A percentile compares a stretch with the other conserved stretches of the same genome.
These are phyloP conservation scores for Chymomyza procnemis DNA, from an alignment of 2,888 invertebrate species.

Conservation along the genomic window DNA sequence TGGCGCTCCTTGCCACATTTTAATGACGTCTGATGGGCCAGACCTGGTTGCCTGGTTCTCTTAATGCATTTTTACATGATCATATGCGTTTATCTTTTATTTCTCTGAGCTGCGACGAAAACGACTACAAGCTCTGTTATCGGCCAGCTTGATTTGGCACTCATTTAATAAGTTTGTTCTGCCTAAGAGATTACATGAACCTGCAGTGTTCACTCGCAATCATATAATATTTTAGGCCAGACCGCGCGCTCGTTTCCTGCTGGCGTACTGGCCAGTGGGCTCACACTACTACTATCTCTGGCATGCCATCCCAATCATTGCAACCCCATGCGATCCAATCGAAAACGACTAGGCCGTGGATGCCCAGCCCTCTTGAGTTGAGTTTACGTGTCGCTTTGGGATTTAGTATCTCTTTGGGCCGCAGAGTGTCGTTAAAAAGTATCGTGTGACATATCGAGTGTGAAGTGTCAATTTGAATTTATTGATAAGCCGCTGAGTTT, in stretches of 20 bases:
- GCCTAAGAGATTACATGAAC: slow-evolving; percentile 78
- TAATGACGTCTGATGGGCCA: slow-evolving; percentile 44
- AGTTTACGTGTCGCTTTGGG: slow-evolving; percentile 23
- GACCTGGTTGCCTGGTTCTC: slow-evolving; percentile 8
- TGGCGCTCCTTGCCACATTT: slow-evolving; percentile 52
- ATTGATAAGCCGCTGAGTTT: slow-evolving; percentile 75
- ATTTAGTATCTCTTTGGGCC: slow-evolving; percentile 11
- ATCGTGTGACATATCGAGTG: slow-evolving; percentile 78
- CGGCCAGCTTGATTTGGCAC: slow-evolving; percentile 68
- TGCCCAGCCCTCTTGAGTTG: slow-evolving; percentile 41
- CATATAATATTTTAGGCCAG: slow-evolving; percentile 68
- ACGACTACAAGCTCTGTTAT: slow-evolving; percentile 32
- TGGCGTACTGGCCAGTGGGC: slow-evolving; percentile 6
- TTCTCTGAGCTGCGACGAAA: slow-evolving; percentile 48
- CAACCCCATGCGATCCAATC: neutral
- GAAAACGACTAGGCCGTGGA: slow-evolving; percentile 24
- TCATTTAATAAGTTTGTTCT: slow-evolving; percentile 70
- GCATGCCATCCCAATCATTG: neutral
- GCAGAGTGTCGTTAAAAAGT: slow-evolving; percentile 48
- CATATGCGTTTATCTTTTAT: slow-evolving; percentile 72
- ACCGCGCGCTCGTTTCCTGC: slow-evolving; percentile 23
- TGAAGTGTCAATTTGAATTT: slow-evolving; percentile 78
- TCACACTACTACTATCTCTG: neutral
- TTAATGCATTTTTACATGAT: slow-evolving; percentile 75
- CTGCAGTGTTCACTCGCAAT: slow-evolving; percentile 76